These are phyloP conservation scores for Clamator glandarius DNA, from an alignment of 2,797 vertebrate genomes.

Conservation along the genomic window DNA sequence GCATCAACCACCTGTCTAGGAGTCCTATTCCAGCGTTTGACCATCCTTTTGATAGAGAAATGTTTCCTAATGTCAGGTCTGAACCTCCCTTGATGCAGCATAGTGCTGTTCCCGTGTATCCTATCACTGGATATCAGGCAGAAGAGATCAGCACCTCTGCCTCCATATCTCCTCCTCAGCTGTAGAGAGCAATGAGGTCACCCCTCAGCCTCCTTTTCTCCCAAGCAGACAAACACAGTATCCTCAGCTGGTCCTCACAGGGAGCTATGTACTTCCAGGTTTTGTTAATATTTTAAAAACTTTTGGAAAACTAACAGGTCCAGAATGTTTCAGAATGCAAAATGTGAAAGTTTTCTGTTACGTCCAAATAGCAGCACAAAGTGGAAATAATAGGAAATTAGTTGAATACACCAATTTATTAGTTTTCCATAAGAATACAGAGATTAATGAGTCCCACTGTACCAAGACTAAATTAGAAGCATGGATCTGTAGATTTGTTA, in stretches of 20 bases:
- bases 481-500: background rate
- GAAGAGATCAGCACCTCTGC: background rate
- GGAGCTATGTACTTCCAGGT: background rate
- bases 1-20: rapidly evolving
- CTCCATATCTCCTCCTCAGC: background rate
- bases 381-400: background rate
- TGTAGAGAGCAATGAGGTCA: background rate
- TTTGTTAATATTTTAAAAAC: background rate
- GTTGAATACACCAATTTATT: background rate
- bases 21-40: background rate
- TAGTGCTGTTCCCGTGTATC: background rate
- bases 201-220: background rate
- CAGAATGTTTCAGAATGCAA: background rate
- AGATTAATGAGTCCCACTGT: background rate
- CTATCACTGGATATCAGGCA: background rate
- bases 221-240: background rate
- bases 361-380: background rate
- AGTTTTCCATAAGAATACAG: background rate
- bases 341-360: background rate
- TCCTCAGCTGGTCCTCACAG: background rate
- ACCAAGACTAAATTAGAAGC: background rate
- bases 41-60: background rate
- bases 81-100: background rate
- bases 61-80: background rate
- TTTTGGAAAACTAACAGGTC: background rate